Percentiles rank a stretch among this genome's conserved stretches.
Evolutionary conservation across 2,797 vertebrate genomes (phyloP).

Genomic region (Cephalopachus bancanus): DNA sequence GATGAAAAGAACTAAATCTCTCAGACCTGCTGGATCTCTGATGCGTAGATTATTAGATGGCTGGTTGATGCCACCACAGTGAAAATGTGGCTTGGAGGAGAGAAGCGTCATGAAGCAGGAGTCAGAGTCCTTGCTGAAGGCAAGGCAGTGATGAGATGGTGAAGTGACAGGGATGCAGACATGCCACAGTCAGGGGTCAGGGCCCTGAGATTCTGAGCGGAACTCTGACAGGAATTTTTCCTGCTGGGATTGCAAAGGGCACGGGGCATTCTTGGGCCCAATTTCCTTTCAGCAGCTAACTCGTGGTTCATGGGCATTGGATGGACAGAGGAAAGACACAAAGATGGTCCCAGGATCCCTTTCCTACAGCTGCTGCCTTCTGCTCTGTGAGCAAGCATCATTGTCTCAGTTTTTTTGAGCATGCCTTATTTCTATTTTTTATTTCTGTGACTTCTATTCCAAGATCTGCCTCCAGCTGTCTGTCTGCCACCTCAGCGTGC

Average conservation of each 20-base stretch:
- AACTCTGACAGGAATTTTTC: no score
- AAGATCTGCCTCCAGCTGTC: constrained; percentile 73
- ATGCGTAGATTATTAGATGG: background rate
- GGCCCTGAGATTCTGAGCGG: fast-evolving
- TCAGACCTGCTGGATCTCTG: background rate
- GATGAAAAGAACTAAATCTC: background rate
- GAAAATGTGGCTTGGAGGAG: background rate
- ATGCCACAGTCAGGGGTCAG: fast-evolving
- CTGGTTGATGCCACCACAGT: fast-evolving
- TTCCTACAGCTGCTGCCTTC: background rate
- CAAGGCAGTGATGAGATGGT: background rate
- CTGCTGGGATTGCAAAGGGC: background rate
- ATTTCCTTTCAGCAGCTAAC: background rate
- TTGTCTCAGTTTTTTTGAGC: background rate
- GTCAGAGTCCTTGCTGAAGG: background rate
- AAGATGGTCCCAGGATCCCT: background rate
- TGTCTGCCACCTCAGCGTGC: constrained; percentile 52
- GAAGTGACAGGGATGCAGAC: background rate
- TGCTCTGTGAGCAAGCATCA: background rate
- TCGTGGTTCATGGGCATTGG: fast-evolving
- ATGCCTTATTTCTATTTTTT: constrained; percentile 43
- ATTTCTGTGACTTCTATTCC: constrained; percentile 71
- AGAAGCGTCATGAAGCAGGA: fast-evolving
- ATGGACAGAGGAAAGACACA: background rate
- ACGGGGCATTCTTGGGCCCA: no score